Base-by-base conservation (phyloP, 1,140 invertebrate species). In the Cotesia typhae region DNA sequence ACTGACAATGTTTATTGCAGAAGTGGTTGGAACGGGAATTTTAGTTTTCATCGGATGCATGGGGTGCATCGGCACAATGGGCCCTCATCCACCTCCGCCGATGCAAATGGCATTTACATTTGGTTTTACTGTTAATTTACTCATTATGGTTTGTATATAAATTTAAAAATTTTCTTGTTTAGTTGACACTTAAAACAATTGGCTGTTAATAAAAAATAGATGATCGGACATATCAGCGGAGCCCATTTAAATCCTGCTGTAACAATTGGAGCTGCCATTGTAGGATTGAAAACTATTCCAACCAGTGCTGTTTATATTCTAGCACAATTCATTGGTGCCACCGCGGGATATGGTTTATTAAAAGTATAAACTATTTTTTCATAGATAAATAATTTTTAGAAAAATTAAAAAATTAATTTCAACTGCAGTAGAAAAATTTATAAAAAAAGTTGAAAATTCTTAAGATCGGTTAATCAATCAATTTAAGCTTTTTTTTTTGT, bases 171-270 rank as follows among this genome's bases (percentile, higher is more conserved):
- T 52, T 52, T 52, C 47, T 10, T 52, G 1, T 10, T 52, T n/a
- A 38, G 0, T 9, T 38, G 35, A 20, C 66, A 59, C 14, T 57
- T 57, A 17, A 14, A 55, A 1, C 5, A 55, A 14, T 3, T n/a
- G 5, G 4, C 12, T 55, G 12, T 55, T 63, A 55, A 36, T 52
- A 66, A 86, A 76, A 88, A 89, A 14, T 82, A 93, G 88, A 88
- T 89, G 70, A 89, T 92, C 57, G 92, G 90, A 3, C 92, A 93
- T 76, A 86, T 94, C 72, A 93, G 92, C 71, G 91, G 92, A 64
- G 90, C 91, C 6, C 91, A 92, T 72, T 87, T 96, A 76, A 96
- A 96, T 81, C 94, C 94, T 2, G 90, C 92, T 1, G 91, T 96
- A 0, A 94, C 93, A 2, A 82, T 92, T 4, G 90, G 91, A 1